Base-by-base conservation (phyloP, 2,888 invertebrate genomes). In the Cheilosia variabilis region DNA sequence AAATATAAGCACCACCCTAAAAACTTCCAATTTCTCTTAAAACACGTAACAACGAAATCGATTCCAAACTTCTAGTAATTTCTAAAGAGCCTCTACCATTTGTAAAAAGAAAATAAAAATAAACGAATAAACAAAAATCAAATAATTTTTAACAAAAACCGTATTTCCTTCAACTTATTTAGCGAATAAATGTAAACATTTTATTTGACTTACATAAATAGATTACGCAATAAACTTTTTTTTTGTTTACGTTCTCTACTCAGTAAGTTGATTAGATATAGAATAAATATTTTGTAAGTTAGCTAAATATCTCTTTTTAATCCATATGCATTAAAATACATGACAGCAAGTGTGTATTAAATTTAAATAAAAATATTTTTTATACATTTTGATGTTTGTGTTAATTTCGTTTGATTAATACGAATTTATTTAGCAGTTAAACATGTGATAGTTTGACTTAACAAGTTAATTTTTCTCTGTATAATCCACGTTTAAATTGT, bases 31-130 rank as follows among this genome's bases (percentile, higher is more conserved):
- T 58, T 43, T 60, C n/a, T 19, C 5, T 43, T 13, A 15, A 37
- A 41, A 58, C 19, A 22, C 19, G 34, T 58, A 87, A 87, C 82
- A 78, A 19, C 60, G 75, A 87, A 47, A 79, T 63, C 37, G 73
- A 65, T 53, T 75, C 73, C 86, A 68, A 78, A 77, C 43, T 81
- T 77, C 50, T 71, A 73, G 68, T 88, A 82, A 80, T 82, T 79
- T 87, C 87, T 83, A 88, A 89, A 89, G 89, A 89, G 88, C 89
- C 89, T 88, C 89, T 89, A 87, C 89, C 89, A 89, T 88, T 88
- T 88, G 88, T 88, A 83, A 87, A 83, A 79, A 72, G 37, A 57
- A 79, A 72, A 50, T 47, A 76, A 82, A 75, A 71, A 71, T 37
- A 75, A 55, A 13, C 3, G 37, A 37, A 37, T 37, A 37, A 53